phyloP scores from a whole-genome alignment of 2,113 vertebrate species.

The Amazona vittata region DNA sequence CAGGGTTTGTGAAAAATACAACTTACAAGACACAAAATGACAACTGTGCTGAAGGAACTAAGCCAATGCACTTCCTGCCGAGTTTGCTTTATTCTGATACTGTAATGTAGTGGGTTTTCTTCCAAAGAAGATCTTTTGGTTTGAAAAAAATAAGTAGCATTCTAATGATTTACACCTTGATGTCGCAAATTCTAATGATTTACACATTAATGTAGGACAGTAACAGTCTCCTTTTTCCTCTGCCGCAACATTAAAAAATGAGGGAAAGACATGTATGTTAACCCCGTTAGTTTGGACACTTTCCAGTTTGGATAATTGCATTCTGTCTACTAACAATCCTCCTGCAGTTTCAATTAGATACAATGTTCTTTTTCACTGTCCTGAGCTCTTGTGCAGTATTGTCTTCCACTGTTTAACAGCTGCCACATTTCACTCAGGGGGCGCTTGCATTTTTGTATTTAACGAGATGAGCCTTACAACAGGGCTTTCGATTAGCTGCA shows the following conservation, averaged over 20 bases:
- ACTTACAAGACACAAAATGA: not conserved
- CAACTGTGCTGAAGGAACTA: not conserved
- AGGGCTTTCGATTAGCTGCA: not conserved
- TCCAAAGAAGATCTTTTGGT: not conserved
- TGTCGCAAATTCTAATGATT: not conserved
- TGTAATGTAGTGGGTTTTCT: not conserved
- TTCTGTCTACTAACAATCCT: not conserved
- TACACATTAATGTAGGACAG: not conserved
- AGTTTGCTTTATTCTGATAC: not conserved
- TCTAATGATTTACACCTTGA: not conserved
- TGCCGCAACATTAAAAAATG: fast-evolving
- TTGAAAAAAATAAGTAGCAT: not conserved
- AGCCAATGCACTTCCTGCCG: not conserved
- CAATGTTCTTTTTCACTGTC: not conserved
- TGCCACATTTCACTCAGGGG: not conserved
- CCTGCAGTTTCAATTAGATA: constrained; percentile 23
- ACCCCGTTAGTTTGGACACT: not conserved
- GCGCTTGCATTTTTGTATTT: not conserved
- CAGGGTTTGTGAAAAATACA: not conserved
- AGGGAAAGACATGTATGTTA: not conserved
- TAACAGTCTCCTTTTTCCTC: not conserved
- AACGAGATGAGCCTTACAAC: not conserved
- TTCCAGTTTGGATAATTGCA: constrained; percentile 22
- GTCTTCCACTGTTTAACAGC: not conserved
- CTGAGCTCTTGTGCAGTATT: not conserved